Conservation (phyloP, 2,113 vertebrate species). For the Zapornia atra region DNA sequence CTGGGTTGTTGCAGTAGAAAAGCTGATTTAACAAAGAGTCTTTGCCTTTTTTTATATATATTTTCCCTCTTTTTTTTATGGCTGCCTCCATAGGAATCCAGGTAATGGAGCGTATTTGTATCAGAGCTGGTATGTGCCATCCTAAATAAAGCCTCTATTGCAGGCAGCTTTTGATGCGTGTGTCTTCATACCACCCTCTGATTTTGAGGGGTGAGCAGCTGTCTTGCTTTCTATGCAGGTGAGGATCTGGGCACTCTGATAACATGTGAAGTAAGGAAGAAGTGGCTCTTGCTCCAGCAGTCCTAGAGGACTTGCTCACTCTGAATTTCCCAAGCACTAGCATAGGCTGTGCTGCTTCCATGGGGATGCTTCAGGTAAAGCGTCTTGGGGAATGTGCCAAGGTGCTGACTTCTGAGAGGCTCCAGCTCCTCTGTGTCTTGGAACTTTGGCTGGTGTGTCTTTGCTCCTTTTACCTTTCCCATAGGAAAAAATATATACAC, state of each 20-base stretch:
- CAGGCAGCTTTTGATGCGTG: not conserved
- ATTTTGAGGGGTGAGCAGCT: not conserved
- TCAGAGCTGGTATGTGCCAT: not conserved
- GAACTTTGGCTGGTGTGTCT: not conserved
- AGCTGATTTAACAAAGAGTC: not conserved
- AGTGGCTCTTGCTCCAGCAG: not conserved
- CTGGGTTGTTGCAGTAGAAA: not conserved
- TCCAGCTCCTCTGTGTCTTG: not conserved
- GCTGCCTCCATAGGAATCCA: not conserved
- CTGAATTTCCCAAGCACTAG: not conserved
- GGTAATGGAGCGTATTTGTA: not conserved
- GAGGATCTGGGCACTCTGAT: not conserved
- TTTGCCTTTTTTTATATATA: no score
- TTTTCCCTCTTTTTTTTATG: not conserved
- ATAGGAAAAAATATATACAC: not conserved
- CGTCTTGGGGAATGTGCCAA: not conserved
- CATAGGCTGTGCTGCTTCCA: fast-evolving
- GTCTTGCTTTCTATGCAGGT: not conserved
- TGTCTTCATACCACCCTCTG: not conserved
- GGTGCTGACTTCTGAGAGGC: not conserved
- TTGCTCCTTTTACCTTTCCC: not conserved
- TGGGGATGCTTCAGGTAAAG: not conserved
- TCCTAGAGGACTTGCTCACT: not conserved
- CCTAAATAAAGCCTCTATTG: not conserved
- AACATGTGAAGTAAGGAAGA: no score